Evolutionary conservation across 2,888 invertebrate genomes (phyloP).

Genomic region (Herminia tarsipennalis): DNA sequence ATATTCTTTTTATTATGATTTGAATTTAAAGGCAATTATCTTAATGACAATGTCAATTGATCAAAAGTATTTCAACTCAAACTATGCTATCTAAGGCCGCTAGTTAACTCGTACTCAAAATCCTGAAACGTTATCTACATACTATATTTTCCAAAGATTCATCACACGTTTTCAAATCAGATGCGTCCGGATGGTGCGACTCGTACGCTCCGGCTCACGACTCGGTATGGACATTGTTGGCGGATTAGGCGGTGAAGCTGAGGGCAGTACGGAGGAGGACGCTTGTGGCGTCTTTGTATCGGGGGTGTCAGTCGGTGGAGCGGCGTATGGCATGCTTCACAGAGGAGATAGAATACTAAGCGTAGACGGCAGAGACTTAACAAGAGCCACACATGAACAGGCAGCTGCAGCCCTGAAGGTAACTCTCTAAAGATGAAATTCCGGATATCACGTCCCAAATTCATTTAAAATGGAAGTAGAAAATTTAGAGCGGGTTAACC

Average conservation of each 20-base stretch:
- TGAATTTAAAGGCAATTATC: too few species aligned
- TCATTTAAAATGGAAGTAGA: background rate
- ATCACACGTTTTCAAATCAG: slow-evolving; percentile 53
- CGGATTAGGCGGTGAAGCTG: slow-evolving; percentile 75
- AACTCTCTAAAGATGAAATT: slow-evolving; percentile 20
- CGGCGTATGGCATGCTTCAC: slow-evolving; percentile 83
- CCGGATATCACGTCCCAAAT: background rate
- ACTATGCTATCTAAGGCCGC: too few species aligned
- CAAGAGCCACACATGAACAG: slow-evolving; percentile 91
- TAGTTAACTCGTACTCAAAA: too few species aligned
- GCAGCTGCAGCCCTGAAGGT: slow-evolving; percentile 89
- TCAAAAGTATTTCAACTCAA: too few species aligned
- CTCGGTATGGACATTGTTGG: slow-evolving; percentile 84
- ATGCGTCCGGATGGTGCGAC: slow-evolving; percentile 79
- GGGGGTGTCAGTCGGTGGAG: slow-evolving; percentile 74
- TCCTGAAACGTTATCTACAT: too few species aligned
- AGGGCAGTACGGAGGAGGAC: slow-evolving; percentile 66
- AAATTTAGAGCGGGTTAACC: background rate
- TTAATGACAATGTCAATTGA: too few species aligned
- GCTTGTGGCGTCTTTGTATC: slow-evolving; percentile 82
- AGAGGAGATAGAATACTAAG: slow-evolving; percentile 90
- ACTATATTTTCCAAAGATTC: too few species aligned
- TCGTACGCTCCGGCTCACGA: slow-evolving; percentile 79
- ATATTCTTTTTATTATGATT: too few species aligned
- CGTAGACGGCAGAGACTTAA: slow-evolving; percentile 90